Evolutionary conservation across 2,797 vertebrate species (phyloP).

Genomic region (Sebastes hubbsi): DNA sequence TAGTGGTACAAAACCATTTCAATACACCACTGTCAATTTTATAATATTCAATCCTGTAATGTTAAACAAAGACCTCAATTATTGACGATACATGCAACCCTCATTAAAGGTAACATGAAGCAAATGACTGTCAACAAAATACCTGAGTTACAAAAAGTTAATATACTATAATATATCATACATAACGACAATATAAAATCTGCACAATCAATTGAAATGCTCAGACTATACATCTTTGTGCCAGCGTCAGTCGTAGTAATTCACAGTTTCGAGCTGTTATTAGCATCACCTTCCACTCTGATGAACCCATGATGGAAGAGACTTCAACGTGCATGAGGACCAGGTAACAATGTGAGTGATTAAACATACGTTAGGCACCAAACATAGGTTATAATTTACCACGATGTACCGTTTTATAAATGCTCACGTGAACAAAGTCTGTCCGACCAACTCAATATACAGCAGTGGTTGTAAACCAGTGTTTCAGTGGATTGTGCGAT

Average conservation of each 20-base stretch:
- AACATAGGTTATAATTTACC: constrained; percentile 33
- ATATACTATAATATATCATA: constrained; percentile 44
- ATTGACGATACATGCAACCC: constrained; percentile 30
- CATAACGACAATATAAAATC: constrained; percentile 58
- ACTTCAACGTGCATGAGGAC: constrained; percentile 44
- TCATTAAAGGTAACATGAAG: constrained; percentile 25
- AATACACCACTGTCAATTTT: not conserved
- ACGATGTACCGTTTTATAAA: constrained; percentile 14
- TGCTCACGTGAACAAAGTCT: constrained; percentile 8
- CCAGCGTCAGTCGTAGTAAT: constrained; percentile 46
- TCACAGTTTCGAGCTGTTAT: constrained; percentile 66
- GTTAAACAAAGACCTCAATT: constrained; percentile 17
- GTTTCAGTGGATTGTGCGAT: not conserved
- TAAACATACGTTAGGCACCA: constrained; percentile 31
- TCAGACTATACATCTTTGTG: constrained; percentile 28
- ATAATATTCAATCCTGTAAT: not conserved
- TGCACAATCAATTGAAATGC: constrained; percentile 65
- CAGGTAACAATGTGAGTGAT: constrained; percentile 18
- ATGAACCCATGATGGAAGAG: constrained; percentile 16
- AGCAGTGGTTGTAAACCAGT: constrained; percentile 1
- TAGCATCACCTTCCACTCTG: constrained; percentile 8
- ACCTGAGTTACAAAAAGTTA: constrained; percentile 75
- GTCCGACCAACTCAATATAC: not conserved
- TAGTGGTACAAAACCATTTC: constrained; percentile 5
- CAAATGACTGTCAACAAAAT: constrained; percentile 59